phyloP scores from a whole-genome alignment of 1,140 invertebrate genomes.

The Prorops nasuta region DNA sequence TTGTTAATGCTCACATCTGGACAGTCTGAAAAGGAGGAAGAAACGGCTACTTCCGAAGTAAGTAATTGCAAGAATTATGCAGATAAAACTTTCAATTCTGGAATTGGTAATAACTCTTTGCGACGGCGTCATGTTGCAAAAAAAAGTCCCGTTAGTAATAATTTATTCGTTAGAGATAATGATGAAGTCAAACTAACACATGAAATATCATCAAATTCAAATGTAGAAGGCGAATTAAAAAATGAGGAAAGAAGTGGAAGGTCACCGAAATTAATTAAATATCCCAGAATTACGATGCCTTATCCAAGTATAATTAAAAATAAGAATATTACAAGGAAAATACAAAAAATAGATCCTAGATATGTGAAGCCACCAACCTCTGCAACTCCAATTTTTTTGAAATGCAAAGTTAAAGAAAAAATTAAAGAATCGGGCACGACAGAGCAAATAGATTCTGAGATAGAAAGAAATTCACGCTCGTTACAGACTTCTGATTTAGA shows the following conservation, averaged over 20 bases:
- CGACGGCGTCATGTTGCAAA: conserved; percentile 50
- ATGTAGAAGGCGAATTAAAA: not conserved
- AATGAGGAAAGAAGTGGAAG: conserved; percentile 3
- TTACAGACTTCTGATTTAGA: conserved; percentile 48
- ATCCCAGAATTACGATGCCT: conserved; percentile 33
- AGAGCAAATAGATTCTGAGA: conserved; percentile 13
- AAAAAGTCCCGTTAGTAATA: too few species aligned
- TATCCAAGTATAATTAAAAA: conserved; percentile 35
- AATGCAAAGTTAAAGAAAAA: conserved; percentile 37
- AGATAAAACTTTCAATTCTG: conserved; percentile 27
- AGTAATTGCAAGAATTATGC: too few species aligned
- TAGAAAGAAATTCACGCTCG: not conserved
- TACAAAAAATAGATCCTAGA: conserved; percentile 26
- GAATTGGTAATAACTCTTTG: conserved; percentile 28
- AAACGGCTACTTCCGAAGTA: conserved; percentile 55
- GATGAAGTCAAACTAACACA: not conserved
- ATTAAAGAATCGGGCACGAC: conserved; percentile 7
- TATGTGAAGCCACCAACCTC: conserved; percentile 35
- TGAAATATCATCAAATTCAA: not conserved
- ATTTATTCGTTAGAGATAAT: not conserved
- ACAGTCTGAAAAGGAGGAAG: conserved; percentile 58
- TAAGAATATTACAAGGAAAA: conserved; percentile 18
- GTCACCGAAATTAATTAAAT: conserved; percentile 31
- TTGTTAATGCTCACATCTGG: conserved; percentile 25
- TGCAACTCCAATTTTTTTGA: conserved; percentile 39